Evolutionary conservation across 2,797 vertebrate species (phyloP), one percentile per base, ranked within the genome.

Genomic region (Urophycis tenuis): DNA sequence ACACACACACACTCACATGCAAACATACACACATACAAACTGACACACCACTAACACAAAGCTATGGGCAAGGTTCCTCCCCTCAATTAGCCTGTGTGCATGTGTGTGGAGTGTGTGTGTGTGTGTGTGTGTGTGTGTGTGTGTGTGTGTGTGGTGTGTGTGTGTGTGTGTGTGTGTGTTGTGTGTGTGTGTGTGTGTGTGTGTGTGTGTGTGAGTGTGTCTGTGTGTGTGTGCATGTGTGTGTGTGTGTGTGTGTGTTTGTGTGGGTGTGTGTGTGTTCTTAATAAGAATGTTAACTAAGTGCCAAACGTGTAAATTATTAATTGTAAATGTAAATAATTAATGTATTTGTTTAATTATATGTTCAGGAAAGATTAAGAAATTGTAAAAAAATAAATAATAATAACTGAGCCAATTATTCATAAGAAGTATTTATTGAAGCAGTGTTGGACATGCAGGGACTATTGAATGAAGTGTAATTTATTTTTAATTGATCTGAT

Each of bases 351-450:
- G 19, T 60, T 60, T 60, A 22, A 60, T 60, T 60, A 60, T 60
- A 60, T 12, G 11, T 7, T 41, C 11, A 49, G 45, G 45, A 49
- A 49, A 49, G 45, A 49, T 49, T 49, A 49, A 49, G 45, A 22
- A 49, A 49, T 19, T 19, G 41, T 19, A 15, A 45, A 45, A 45
- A 49, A 49, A 49, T 19, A 19, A 3, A n/a, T 60, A 60, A 60
- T 60, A n/a, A n/a, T 60, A 60, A 60, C n/a, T 60, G 49, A 60
- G 49, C 49, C 49, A 60, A 60, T n/a, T 60, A 60, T 60, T 22
- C 5, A n/a, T 60, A 3, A 10, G 10, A n/a, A 60, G 22, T n/a
- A 60, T 60, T n/a, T 8, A 60, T 49, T 39, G 45, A 49, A 49
- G 49, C 49, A 60, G 49, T 60, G 49, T 49, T 49, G 45, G 45